phyloP scores from a whole-genome alignment of 1,140 invertebrate genomes.

The Hypothenemus hampei region DNA sequence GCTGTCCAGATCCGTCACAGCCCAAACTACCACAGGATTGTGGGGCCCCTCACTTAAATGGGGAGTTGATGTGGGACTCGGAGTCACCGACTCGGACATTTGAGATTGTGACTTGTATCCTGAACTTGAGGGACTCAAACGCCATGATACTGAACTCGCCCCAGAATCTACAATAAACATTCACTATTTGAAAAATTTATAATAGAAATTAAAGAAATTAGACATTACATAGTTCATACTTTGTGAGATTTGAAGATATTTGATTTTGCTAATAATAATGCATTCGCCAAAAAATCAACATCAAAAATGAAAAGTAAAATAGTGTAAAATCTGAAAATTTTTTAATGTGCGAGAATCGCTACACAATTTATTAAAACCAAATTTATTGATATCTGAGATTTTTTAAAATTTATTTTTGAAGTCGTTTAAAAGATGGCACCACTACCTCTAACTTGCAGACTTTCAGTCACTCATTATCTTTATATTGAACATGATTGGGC shows the following conservation, averaged over 20 bases:
- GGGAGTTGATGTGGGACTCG: conserved; percentile 59
- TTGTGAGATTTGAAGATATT: too few relatives aligned
- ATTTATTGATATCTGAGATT: not conserved
- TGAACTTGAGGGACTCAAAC: conserved; percentile 74
- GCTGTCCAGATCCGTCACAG: conserved; percentile 73
- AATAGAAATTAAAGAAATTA: not conserved
- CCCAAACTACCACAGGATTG: conserved; percentile 70
- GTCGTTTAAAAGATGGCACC: not conserved
- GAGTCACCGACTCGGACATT: conserved; percentile 69
- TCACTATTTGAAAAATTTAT: not conserved
- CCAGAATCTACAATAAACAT: conserved; percentile 54
- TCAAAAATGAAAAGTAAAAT: too few relatives aligned
- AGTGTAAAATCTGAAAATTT: too few relatives aligned
- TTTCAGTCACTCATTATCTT: too few relatives aligned
- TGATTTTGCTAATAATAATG: too few relatives aligned
- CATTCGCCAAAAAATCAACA: too few relatives aligned
- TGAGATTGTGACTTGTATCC: conserved; percentile 72
- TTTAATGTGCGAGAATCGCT: too few relatives aligned
- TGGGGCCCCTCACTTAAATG: conserved; percentile 30
- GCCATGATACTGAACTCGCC: conserved; percentile 63
- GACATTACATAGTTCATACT: too few relatives aligned
- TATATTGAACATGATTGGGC: too few relatives aligned
- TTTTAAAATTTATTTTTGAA: not conserved
- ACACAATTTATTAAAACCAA: too few relatives aligned
- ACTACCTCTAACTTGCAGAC: too few relatives aligned